Percentiles rank a stretch among this genome's conserved stretches.
Conservation (phyloP, 2,888 invertebrate species). For the Gastrophysa polygoni region DNA sequence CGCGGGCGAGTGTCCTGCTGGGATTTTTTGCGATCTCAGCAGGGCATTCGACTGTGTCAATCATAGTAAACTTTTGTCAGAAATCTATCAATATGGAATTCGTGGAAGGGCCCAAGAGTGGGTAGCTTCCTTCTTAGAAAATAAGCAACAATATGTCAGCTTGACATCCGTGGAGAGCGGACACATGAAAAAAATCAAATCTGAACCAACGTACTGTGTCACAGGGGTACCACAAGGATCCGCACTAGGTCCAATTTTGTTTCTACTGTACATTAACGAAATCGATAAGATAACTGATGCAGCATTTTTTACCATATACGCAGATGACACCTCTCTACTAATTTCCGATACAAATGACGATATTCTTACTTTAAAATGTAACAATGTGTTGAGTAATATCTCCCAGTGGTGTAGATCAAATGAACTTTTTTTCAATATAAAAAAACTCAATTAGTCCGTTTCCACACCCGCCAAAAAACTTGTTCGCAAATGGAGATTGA, state of each 20-base stretch:
- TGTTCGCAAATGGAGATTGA: background rate
- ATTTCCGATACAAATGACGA: background rate
- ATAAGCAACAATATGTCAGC: constrained; percentile 1
- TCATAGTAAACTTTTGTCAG: constrained; percentile 1
- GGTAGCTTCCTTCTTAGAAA: background rate
- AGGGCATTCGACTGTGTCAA: constrained; percentile 12
- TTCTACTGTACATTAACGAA: background rate
- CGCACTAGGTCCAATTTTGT: background rate
- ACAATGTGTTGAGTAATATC: background rate
- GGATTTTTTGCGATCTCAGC: constrained; percentile 9
- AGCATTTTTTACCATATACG: background rate
- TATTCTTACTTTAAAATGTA: background rate
- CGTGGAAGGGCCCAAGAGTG: background rate
- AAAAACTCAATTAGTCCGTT: background rate
- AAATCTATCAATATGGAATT: constrained; percentile 1
- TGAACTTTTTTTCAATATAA: background rate
- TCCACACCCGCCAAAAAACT: background rate
- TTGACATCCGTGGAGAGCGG: background rate
- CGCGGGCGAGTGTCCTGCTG: constrained; percentile 17
- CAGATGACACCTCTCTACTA: background rate
- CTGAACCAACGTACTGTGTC: background rate
- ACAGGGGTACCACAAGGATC: background rate
- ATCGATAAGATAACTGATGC: background rate
- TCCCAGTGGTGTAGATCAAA: background rate
- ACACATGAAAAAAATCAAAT: background rate